A percentile compares a stretch with the other conserved stretches of the same genome.
phyloP scores from a whole-genome alignment of 1,140 invertebrate species.

The Neelides sp. region DNA sequence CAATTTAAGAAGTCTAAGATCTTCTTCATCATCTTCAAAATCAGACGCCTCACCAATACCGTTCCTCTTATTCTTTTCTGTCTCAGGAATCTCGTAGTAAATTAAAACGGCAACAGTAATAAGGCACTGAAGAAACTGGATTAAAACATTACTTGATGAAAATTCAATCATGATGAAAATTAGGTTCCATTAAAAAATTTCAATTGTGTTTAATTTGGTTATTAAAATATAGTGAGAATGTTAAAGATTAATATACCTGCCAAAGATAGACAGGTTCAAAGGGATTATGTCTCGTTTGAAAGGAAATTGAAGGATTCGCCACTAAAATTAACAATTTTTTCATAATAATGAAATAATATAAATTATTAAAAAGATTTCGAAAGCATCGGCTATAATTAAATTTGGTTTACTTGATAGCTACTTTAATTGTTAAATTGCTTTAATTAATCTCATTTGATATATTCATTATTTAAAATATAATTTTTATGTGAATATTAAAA shows the following conservation, averaged over 20 bases:
- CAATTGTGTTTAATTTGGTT: too few relatives aligned
- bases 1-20: neutral
- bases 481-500: neutral
- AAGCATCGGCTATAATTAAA: too few relatives aligned
- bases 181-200: too few relatives aligned
- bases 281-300: conserved; percentile 24
- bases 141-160: neutral
- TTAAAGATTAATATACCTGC: conserved; percentile 11
- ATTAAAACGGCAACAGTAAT: conserved; percentile 9
- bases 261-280: conserved; percentile 24
- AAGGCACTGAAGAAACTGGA: conserved; percentile 20
- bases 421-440: too few relatives aligned
- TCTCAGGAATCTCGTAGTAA: conserved; percentile 13
- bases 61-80: neutral
- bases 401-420: too few relatives aligned
- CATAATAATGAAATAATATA: neutral
- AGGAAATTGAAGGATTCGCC: conserved; percentile 11
- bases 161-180: neutral
- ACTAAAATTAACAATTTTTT: neutral
- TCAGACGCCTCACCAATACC: too few relatives aligned
- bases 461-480: neutral
- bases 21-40: conserved; percentile 3
- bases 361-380: conserved; percentile 2
- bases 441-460: neutral
- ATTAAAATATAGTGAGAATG: neutral